Percentiles rank a stretch among this genome's conserved stretches.
phyloP scores from a whole-genome alignment of 2,113 vertebrate genomes.

The Microcebus lehilahytsara region DNA sequence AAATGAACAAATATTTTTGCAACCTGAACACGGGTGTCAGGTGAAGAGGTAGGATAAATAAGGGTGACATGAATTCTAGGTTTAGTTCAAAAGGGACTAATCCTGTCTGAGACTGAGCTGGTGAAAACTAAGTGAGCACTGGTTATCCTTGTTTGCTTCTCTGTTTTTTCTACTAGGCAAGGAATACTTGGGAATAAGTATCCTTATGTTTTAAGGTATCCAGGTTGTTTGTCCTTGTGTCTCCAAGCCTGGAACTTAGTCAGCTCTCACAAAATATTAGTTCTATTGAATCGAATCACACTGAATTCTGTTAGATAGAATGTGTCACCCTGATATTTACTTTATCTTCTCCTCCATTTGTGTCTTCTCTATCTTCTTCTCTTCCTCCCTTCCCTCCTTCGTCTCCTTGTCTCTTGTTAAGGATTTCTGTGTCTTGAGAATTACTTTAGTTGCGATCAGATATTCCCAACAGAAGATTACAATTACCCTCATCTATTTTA shows the following conservation, averaged over 20 bases:
- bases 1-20: not conserved
- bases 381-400: not conserved
- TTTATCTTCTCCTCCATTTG: not conserved
- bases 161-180: not conserved
- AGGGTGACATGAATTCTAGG: not conserved
- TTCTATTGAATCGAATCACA: not conserved
- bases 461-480: conserved; percentile 56
- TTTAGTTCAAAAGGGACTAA: not conserved
- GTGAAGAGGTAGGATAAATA: not conserved
- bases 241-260: not conserved
- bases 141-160: not conserved
- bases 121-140: not conserved
- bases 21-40: not conserved
- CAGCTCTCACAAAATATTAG: not conserved
- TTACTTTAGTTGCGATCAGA: conserved; percentile 52
- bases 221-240: not conserved
- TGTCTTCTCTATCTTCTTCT: not conserved
- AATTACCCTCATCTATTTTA: conserved; percentile 50
- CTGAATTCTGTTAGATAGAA: not conserved
- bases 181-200: not conserved
- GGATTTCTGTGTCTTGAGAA: conserved; percentile 59
- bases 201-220: not conserved
- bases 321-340: not conserved
- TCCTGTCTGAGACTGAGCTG: not conserved
- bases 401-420: not conserved